Percentiles rank a stretch among this genome's conserved stretches.
Conservation (phyloP, 2,113 vertebrate genomes). For the Scopus umbretta region DNA sequence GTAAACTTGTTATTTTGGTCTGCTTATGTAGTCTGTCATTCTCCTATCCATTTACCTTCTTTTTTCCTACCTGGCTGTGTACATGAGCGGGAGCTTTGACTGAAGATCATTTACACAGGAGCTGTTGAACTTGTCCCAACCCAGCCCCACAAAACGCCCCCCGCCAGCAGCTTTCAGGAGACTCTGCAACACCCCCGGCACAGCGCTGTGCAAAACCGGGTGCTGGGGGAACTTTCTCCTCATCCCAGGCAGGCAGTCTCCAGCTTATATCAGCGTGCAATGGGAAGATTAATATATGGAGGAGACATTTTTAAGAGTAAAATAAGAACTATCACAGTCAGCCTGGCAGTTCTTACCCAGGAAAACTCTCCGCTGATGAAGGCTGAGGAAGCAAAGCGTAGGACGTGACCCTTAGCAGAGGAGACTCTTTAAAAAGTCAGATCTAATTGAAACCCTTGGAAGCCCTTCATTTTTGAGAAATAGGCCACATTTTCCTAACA, state of each 20-base stretch:
- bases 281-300: fast-evolving
- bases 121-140: background rate
- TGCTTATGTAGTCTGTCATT: background rate
- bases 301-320: background rate
- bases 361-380: background rate
- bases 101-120: background rate
- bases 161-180: background rate
- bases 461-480: background rate
- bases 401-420: background rate
- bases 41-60: background rate
- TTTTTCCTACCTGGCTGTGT: fast-evolving
- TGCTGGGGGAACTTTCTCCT: background rate
- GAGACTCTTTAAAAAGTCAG: background rate
- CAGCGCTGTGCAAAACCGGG: background rate
- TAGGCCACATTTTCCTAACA: background rate
- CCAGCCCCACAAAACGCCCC: background rate
- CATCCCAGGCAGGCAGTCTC: background rate
- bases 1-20: background rate
- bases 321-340: background rate
- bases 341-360: background rate
- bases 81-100: background rate
- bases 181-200: fast-evolving
- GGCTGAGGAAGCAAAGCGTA: background rate
- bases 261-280: background rate
- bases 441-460: background rate